These are phyloP conservation scores for Netelia melanura DNA, from an alignment of 2,888 invertebrate genomes.

Conservation along the genomic window DNA sequence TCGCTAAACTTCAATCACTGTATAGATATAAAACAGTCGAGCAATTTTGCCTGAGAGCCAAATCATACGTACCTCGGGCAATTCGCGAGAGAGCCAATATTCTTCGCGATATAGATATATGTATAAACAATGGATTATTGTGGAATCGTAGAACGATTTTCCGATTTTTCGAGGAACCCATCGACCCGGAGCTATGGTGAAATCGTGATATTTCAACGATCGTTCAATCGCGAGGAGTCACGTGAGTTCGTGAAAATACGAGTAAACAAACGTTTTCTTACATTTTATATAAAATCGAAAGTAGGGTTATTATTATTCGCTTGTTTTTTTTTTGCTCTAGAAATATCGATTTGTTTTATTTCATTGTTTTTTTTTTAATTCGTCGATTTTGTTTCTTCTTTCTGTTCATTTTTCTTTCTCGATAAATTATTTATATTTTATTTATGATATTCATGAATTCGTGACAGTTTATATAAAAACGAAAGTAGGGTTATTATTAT, in stretches of 20 bases:
- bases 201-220: constrained; percentile 28
- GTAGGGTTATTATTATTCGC: no score
- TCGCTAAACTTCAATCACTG: constrained; percentile 15
- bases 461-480: not conserved
- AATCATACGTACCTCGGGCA: constrained; percentile 28
- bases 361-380: no score
- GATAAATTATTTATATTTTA: no score
- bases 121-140: not conserved
- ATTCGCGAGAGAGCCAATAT: not conserved
- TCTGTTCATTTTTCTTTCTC: no score
- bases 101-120: not conserved
- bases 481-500: not conserved
- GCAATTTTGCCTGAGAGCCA: constrained; percentile 32
- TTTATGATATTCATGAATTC: no score
- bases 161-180: constrained; percentile 32
- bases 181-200: constrained; percentile 26
- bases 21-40: not conserved
- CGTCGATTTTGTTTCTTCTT: no score
- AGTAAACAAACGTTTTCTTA: not conserved
- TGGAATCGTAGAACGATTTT: constrained; percentile 12
- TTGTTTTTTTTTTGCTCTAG: no score
- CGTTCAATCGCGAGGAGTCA: constrained; percentile 10
- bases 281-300: not conserved
- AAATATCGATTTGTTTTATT: no score
- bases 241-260: constrained; percentile 5